Percentiles rank a stretch among this genome's conserved stretches.
These are phyloP conservation scores for Diacarnus erythraeanus DNA, from an alignment of 37 sponge, comb jelly and placozoan genomes.

Conservation along the genomic window DNA sequence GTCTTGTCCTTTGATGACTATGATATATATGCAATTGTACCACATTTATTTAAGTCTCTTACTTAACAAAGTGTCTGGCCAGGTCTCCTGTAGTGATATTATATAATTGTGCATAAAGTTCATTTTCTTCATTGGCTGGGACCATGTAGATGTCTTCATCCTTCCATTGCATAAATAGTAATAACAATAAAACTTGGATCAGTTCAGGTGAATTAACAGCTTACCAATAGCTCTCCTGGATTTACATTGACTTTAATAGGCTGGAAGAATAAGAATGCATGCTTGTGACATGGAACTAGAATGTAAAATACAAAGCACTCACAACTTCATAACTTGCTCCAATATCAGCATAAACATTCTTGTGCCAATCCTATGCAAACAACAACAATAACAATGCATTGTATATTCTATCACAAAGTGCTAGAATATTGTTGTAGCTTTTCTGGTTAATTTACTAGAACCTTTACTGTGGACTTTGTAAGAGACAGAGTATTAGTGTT, in stretches of 20 bases:
- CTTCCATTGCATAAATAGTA: background rate
- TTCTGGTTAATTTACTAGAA: too few relatives aligned
- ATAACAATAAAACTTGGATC: too few relatives aligned
- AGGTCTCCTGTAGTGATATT: background rate
- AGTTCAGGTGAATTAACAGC: too few relatives aligned
- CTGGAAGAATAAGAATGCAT: background rate
- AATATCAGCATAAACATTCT: background rate
- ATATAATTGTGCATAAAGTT: conserved; percentile 1
- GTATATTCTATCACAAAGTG: too few relatives aligned
- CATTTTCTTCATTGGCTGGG: background rate
- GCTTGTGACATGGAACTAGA: background rate
- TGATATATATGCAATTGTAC: background rate
- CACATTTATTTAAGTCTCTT: background rate
- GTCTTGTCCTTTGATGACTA: too few relatives aligned
- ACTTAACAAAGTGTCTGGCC: background rate
- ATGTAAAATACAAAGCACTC: background rate
- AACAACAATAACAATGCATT: too few relatives aligned
- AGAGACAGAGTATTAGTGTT: too few relatives aligned
- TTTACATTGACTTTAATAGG: background rate
- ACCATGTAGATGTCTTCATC: background rate
- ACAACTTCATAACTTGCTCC: background rate
- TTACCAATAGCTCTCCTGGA: background rate
- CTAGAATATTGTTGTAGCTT: too few relatives aligned
- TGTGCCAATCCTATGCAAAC: background rate
- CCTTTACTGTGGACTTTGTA: too few relatives aligned